Evolutionary conservation across 2,888 invertebrate species (phyloP), one percentile per base, ranked within the genome.

Genomic region (Chironomus tentans): DNA sequence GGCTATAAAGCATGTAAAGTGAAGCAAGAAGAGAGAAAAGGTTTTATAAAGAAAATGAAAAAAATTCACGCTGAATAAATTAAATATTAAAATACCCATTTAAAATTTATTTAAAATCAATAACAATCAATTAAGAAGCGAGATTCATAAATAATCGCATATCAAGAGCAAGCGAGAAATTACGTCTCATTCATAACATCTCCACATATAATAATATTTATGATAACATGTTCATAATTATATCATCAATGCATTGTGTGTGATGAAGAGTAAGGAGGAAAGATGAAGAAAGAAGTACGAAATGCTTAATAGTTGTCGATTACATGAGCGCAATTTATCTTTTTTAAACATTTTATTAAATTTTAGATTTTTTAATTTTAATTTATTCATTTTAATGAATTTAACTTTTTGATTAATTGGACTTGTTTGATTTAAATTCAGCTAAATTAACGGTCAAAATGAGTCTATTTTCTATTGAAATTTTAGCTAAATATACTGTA

Each of bases 101-200:
- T 73, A 73, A 70, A 73, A 73, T 73, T 73, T 73, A 73, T 73
- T 73, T 73, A 73, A 73, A 62, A 73, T 62, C 72, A 73, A 73
- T 73, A 73, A 73, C 72, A 73, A 73, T 73, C 72, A 73, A 73
- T 73, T 73, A 73, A 73, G 65, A 46, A 38, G 72, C 28, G 61
- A 56, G 72, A 50, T 73, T 62, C 72, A 73, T 73, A 73, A 73
- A 73, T 73, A 61, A 73, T 73, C 18, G 70, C 38, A 68, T 28
- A 68, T 38, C 38, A 68, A 22, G 65, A 65, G 65, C 21, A 22
- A 65, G 38, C 65, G 56, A 73, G 62, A 73, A 73, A 73, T 73
- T 73, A 73, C 72, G 72, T 73, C 72, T 73, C 72, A 73, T 73
- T 73, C 61, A 73, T 73, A 73, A 73, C 72, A 73, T 73, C 61